phyloP scores from a whole-genome alignment of 2,797 vertebrate genomes.

The Linurgus olivaceus region DNA sequence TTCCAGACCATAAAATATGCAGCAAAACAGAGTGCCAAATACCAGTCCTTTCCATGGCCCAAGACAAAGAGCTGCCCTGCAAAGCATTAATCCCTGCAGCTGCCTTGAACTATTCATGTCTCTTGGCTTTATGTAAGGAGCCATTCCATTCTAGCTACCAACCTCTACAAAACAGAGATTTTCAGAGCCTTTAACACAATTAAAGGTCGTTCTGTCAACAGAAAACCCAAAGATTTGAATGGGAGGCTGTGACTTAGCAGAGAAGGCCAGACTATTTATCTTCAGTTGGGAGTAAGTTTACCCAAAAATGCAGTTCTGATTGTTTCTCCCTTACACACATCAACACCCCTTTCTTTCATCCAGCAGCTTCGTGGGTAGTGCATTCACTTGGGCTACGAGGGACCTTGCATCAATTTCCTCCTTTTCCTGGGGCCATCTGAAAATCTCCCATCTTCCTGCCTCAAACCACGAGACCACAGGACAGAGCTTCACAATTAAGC shows the following conservation, averaged over 20 bases:
- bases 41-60: conserved; percentile 54
- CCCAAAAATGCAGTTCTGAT: background rate
- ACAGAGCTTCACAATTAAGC: background rate
- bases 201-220: conserved; percentile 37
- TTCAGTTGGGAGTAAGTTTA: background rate
- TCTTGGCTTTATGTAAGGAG: conserved; percentile 43
- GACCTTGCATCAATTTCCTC: background rate
- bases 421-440: background rate
- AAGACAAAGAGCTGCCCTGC: conserved; percentile 66
- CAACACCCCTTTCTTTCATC: background rate
- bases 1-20: conserved; percentile 72
- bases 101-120: conserved; percentile 64
- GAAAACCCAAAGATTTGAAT: conserved; percentile 10
- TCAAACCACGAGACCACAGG: background rate
- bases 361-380: background rate
- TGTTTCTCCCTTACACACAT: background rate
- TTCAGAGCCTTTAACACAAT: conserved; percentile 23
- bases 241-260: background rate
- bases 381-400: background rate
- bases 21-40: conserved; percentile 65
- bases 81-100: conserved; percentile 67
- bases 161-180: conserved; percentile 21
- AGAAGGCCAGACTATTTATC: background rate
- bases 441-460: background rate
- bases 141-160: conserved; percentile 29